A percentile compares a stretch with the other conserved stretches of the same genome.
Conservation (phyloP, 1,140 invertebrate species). For the Zaprionus ornatus region DNA sequence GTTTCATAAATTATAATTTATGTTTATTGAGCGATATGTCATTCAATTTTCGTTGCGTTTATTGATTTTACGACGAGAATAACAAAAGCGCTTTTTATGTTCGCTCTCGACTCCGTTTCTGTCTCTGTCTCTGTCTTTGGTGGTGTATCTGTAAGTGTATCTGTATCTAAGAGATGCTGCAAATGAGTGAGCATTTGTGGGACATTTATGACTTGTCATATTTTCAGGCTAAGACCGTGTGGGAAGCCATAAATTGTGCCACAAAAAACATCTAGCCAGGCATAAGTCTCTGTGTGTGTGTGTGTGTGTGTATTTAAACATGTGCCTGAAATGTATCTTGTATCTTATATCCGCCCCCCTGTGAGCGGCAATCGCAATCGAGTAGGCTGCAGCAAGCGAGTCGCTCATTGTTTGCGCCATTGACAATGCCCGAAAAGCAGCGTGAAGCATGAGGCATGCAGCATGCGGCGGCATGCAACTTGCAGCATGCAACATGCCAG, state of each 20-base stretch:
- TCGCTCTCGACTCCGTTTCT: constrained; percentile 23
- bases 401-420: constrained; percentile 66
- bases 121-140: constrained; percentile 27
- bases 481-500: constrained; percentile 52
- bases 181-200: constrained; percentile 47
- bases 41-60: constrained; percentile 62
- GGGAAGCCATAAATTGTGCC: constrained; percentile 75
- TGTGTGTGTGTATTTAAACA: constrained; percentile 28
- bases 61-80: constrained; percentile 52
- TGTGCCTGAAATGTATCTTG: constrained; percentile 35
- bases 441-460: constrained; percentile 8
- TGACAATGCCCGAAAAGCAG: constrained; percentile 62
- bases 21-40: constrained; percentile 79
- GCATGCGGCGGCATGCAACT: constrained; percentile 28
- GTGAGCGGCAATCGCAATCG: constrained; percentile 12
- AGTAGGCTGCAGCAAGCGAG: constrained; percentile 25
- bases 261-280: constrained; percentile 52
- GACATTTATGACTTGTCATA: constrained; percentile 79
- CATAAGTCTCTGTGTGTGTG: constrained; percentile 19
- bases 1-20: constrained; percentile 80
- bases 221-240: constrained; percentile 57
- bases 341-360: constrained; percentile 37
- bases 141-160: constrained; percentile 15
- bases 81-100: constrained; percentile 39
- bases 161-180: constrained; percentile 51